Percentiles rank a stretch among this genome's conserved stretches.
phyloP scores from a whole-genome alignment of 2,797 vertebrate species.

The Hylomyscus alleni region DNA sequence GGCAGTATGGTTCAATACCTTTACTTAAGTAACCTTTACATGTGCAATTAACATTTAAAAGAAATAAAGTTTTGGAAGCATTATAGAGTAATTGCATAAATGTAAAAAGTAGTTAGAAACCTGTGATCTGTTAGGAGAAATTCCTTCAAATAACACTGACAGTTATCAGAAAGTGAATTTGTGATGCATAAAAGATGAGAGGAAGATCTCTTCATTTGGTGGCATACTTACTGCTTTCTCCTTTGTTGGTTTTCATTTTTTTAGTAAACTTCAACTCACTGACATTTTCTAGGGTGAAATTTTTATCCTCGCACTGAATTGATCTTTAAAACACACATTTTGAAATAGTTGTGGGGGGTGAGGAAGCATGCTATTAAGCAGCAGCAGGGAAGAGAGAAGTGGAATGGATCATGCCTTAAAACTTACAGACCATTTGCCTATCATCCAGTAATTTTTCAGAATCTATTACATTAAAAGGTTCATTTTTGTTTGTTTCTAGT shows the following conservation, averaged over 20 bases:
- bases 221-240: constrained; percentile 42
- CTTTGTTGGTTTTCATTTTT: constrained; percentile 35
- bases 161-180: constrained; percentile 77
- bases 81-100: constrained; percentile 87
- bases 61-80: constrained; percentile 90
- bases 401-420: background rate
- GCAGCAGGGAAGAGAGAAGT: background rate
- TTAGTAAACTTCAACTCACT: constrained; percentile 53
- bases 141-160: constrained; percentile 79
- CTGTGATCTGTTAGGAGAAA: constrained; percentile 73
- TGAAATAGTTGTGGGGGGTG: background rate
- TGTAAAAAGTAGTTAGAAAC: constrained; percentile 80
- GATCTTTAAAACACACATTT: constrained; percentile 65
- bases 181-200: constrained; percentile 66
- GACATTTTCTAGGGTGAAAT: constrained; percentile 71
- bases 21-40: constrained; percentile 93
- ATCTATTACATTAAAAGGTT: constrained; percentile 41
- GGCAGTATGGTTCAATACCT: constrained; percentile 89
- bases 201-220: constrained; percentile 59
- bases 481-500: background rate
- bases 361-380: constrained; percentile 21
- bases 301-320: constrained; percentile 56
- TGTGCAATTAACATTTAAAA: constrained; percentile 94
- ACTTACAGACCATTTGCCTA: background rate
- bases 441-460: constrained; percentile 1